Percentiles rank a stretch among this genome's conserved stretches.
These are phyloP conservation scores for Odiellus spinosus DNA, from an alignment of 2,888 invertebrate species.

Conservation along the genomic window DNA sequence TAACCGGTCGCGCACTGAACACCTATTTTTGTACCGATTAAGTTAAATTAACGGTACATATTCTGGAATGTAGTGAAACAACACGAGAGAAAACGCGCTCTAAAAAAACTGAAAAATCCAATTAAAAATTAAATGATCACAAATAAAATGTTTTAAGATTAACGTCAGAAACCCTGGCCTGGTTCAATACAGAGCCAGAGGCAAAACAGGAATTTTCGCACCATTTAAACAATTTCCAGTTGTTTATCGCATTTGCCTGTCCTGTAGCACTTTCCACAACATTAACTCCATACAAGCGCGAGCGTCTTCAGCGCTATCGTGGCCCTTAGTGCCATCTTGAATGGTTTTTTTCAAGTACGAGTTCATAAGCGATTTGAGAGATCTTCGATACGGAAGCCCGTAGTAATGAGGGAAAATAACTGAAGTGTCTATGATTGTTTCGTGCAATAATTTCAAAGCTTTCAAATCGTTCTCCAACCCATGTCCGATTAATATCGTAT, in stretches of 20 bases:
- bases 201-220: too few species aligned
- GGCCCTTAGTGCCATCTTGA: slow-evolving; percentile 70
- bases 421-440: slow-evolving; percentile 81
- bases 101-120: too few species aligned
- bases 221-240: too few species aligned
- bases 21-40: too few species aligned
- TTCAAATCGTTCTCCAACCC: slow-evolving; percentile 92
- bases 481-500: slow-evolving; percentile 92
- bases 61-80: too few species aligned
- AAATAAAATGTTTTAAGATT: too few species aligned
- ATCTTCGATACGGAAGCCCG: slow-evolving; percentile 79
- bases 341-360: slow-evolving; percentile 80
- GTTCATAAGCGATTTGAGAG: slow-evolving; percentile 64
- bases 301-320: slow-evolving; percentile 95
- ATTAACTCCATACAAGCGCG: slow-evolving; percentile 82
- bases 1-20: too few species aligned
- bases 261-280: slow-evolving; percentile 51
- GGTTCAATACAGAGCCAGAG: too few species aligned
- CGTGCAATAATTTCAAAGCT: slow-evolving; percentile 76
- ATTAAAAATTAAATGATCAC: too few species aligned
- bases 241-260: neutral
- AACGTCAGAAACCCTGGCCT: too few species aligned
- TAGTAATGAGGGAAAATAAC: slow-evolving; percentile 85
- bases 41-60: too few species aligned
- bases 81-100: too few species aligned